Conservation (phyloP, 2,888 invertebrate genomes). For the Amiota minor region DNA sequence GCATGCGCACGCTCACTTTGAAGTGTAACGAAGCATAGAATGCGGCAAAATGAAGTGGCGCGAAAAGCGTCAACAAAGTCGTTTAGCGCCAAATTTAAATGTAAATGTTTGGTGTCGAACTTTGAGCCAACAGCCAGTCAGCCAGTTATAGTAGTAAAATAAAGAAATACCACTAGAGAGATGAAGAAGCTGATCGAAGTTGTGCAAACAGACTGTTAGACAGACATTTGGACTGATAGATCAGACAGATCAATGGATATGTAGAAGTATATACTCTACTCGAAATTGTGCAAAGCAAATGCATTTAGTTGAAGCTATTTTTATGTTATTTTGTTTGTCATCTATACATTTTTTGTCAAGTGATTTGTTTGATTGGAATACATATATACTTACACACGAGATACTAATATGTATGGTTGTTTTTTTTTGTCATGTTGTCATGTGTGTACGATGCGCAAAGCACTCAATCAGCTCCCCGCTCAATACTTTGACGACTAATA, state of each 20-base stretch:
- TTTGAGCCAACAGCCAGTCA: not conserved
- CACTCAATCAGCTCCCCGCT: not conserved
- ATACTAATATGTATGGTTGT: not conserved
- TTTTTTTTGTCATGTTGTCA: conserved; percentile 3
- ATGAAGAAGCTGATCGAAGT: too few relatives aligned
- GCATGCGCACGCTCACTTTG: conserved; percentile 19
- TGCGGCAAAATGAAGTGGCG: not conserved
- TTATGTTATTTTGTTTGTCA: not conserved
- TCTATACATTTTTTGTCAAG: conserved; percentile 20
- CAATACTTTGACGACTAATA: not conserved
- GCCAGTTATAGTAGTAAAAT: not conserved
- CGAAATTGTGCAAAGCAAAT: not conserved
- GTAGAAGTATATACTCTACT: not conserved
- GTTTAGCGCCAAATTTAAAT: conserved; percentile 30
- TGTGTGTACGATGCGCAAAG: conserved; percentile 1
- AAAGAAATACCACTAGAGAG: too few relatives aligned
- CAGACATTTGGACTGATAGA: not conserved
- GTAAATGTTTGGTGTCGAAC: conserved; percentile 16
- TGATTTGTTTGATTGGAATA: conserved; percentile 24
- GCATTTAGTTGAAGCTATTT: conserved; percentile 7
- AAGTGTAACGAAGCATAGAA: conserved; percentile 14
- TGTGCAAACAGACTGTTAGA: too few relatives aligned
- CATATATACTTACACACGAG: too few relatives aligned
- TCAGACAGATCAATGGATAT: not conserved
- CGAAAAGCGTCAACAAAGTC: conserved; percentile 27